Conservation (phyloP, 2,888 invertebrate genomes). For the Trissonchulus latispiculum region DNA sequence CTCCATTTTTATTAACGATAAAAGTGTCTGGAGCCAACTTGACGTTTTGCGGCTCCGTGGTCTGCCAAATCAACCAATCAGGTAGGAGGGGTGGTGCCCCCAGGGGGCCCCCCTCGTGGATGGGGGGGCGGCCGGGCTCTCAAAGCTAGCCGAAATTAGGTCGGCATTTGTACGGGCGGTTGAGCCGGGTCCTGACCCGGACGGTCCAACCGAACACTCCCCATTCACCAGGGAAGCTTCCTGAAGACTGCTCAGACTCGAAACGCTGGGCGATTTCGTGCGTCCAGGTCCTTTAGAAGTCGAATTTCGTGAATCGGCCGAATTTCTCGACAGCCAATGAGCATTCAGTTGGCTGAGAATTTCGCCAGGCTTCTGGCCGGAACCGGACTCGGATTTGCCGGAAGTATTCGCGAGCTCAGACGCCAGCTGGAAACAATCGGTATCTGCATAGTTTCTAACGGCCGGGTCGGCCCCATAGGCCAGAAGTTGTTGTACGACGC, state of each 20-base stretch:
- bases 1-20: conserved; percentile 21
- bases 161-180: no score
- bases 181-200: no score
- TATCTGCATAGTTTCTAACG: conserved; percentile 48
- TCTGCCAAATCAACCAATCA: background rate
- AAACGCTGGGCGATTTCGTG: background rate
- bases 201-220: background rate
- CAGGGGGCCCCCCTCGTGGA: no score
- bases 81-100: no score
- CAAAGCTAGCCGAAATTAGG: background rate
- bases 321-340: conserved; percentile 1
- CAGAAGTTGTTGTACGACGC: conserved; percentile 52
- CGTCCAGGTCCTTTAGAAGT: no score
- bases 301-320: no score
- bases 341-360: conserved; percentile 13
- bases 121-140: no score
- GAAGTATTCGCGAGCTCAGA: background rate
- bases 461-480: conserved; percentile 54
- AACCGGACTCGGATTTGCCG: no score
- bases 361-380: no score
- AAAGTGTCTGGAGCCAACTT: conserved; percentile 15
- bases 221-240: background rate
- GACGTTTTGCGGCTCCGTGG: background rate
- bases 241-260: conserved; percentile 5
- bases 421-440: conserved; percentile 16